Percentiles rank a stretch among this genome's conserved stretches.
Evolutionary conservation across 2,113 vertebrate species (phyloP).

Genomic region (Hypocryptadius cinnamomeus): DNA sequence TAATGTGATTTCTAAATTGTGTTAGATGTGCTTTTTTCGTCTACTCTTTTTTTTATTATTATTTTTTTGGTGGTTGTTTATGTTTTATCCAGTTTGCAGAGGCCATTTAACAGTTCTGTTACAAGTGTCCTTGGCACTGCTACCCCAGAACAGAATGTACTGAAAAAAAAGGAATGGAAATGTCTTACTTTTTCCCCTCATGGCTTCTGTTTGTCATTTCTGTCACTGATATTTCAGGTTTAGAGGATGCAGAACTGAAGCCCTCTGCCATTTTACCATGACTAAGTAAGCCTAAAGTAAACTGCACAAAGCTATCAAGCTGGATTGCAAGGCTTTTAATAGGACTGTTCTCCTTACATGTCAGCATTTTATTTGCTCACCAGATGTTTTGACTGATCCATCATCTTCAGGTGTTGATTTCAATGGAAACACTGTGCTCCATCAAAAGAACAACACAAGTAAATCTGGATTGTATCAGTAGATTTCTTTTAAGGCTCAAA

Average conservation of each 20-base stretch:
- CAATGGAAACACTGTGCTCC: not conserved
- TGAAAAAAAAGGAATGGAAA: not conserved
- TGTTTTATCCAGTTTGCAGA: not conserved
- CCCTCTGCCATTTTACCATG: not conserved
- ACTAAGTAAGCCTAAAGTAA: not conserved
- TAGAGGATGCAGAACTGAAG: not conserved
- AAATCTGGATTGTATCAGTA: not conserved
- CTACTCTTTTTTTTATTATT: no score
- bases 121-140: not conserved
- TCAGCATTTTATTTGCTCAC: slow-evolving; percentile 17
- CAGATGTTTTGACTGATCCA: not conserved
- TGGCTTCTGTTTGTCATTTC: not conserved
- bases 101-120: not conserved
- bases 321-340: not conserved
- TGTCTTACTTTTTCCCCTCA: not conserved
- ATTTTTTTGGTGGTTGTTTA: not conserved
- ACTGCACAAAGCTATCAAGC: not conserved
- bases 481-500: not conserved
- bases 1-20: not conserved
- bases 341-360: not conserved
- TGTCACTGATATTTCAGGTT: not conserved
- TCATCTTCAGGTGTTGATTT: not conserved
- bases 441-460: not conserved
- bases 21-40: not conserved
- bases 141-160: not conserved